Evolutionary conservation across 2,797 vertebrate genomes (phyloP).

Genomic region (Enteromius unitaeniatus): DNA sequence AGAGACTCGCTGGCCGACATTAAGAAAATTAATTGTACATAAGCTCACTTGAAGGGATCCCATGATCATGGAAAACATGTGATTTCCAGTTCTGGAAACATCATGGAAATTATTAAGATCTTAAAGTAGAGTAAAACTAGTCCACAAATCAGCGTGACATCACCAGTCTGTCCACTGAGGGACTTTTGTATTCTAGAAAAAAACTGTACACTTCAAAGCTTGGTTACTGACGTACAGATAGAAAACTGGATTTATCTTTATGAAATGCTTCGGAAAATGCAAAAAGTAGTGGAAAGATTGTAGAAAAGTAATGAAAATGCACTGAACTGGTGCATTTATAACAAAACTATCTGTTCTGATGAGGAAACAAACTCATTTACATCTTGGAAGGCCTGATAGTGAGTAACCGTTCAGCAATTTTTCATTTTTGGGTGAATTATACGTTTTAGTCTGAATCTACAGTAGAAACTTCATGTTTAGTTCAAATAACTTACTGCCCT

Average conservation of each 20-base stretch:
- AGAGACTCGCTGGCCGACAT: slow-evolving; percentile 8
- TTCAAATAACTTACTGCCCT: not conserved
- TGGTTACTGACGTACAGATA: not conserved
- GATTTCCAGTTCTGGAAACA: slow-evolving; percentile 22
- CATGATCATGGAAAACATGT: slow-evolving; percentile 31
- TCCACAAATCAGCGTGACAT: not conserved
- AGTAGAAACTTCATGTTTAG: not conserved
- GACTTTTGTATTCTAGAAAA: not conserved
- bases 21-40: slow-evolving; percentile 15
- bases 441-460: not conserved
- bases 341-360: not conserved
- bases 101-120: slow-evolving; percentile 20
- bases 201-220: not conserved
- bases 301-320: not conserved
- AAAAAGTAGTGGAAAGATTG: not conserved
- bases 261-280: not conserved
- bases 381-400: not conserved
- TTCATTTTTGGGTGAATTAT: not conserved
- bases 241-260: not conserved
- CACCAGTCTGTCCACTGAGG: not conserved
- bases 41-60: not conserved
- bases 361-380: not conserved
- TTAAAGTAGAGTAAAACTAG: not conserved
- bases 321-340: not conserved
- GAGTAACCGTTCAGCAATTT: not conserved